Evolutionary conservation across 2,888 invertebrate genomes (phyloP), one percentile per base, ranked within the genome.

Genomic region (Poecilus cupreus): DNA sequence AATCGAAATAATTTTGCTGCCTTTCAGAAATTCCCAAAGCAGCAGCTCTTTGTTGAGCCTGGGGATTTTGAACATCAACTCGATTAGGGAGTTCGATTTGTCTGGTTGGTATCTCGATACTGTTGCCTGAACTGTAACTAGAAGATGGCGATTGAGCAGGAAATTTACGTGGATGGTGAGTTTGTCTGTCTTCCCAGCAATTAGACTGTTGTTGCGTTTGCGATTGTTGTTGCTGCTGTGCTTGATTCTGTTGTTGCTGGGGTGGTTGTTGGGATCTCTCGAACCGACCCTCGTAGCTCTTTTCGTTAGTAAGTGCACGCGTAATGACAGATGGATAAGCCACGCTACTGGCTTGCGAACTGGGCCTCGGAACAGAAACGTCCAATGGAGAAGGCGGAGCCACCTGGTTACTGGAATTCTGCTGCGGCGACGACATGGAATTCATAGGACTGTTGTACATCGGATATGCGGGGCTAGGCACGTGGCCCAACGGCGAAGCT

Each of bases 251-350:
- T 83, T 90, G 87, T 32, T 32, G 89, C 91, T 82, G 83, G 22
- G 57, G 57, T 26, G 81, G 82, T 22, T 68, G 76, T 75, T 82
- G 79, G 20, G 84, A 60, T 83, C 91, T 88, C 82, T 92, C 92
- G 87, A 90, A 92, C 84, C 92, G 88, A 86, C 88, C 90, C 85
- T 92, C 92, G 84, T 87, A 88, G 83, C 87, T 91, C 88, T 94
- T 93, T 84, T 93, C 92, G 79, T 92, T 90, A 83, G 93, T 93
- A 85, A 94, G 88, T 85, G 95, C 93, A 86, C 95, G 91, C 49
- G 95, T 95, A 86, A 96, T 96, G 82, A 96, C 96, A 84, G 96
- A 96, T 74, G 96, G 94, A 88, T 96, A 96, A 80, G 93, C 95
- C 82, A 95, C 94, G 83, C 87, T 88, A 83, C 90, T 90, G 57